Evolutionary conservation across 2,888 invertebrate species (phyloP).

Genomic region (Eupithecia subfuscata): DNA sequence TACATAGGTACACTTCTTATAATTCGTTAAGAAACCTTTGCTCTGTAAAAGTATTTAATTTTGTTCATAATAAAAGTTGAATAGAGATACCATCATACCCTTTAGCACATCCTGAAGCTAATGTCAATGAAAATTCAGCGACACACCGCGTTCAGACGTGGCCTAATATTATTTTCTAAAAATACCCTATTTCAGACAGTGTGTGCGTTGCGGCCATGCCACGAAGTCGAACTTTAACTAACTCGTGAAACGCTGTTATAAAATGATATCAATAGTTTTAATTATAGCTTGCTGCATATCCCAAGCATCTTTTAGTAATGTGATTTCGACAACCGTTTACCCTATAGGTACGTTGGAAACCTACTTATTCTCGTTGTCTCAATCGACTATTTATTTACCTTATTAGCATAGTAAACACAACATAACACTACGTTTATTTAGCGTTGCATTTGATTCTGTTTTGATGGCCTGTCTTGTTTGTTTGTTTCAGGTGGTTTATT

Average conservation of each 20-base stretch:
- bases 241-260: constrained; percentile 47
- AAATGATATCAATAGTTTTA: constrained; percentile 50
- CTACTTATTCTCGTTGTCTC: not conserved
- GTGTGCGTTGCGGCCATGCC: constrained; percentile 61
- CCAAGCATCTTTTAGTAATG: constrained; percentile 42
- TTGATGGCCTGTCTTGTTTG: not conserved
- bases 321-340: constrained; percentile 54
- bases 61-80: not conserved
- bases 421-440: not conserved
- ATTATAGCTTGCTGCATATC: constrained; percentile 49
- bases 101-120: constrained; percentile 5
- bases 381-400: not conserved
- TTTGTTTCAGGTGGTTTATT: constrained; percentile 79
- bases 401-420: not conserved
- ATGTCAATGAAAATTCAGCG: constrained; percentile 34
- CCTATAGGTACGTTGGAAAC: constrained; percentile 65
- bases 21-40: not conserved
- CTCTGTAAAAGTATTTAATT: not conserved
- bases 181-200: constrained; percentile 72
- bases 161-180: constrained; percentile 82
- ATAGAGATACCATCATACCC: not conserved
- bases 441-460: not conserved
- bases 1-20: not conserved
- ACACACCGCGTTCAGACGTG: constrained; percentile 47
- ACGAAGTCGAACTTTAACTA: constrained; percentile 52